Base-by-base conservation (phyloP, 2,888 invertebrate species). In the Harpagoxenus sublaevis region DNA sequence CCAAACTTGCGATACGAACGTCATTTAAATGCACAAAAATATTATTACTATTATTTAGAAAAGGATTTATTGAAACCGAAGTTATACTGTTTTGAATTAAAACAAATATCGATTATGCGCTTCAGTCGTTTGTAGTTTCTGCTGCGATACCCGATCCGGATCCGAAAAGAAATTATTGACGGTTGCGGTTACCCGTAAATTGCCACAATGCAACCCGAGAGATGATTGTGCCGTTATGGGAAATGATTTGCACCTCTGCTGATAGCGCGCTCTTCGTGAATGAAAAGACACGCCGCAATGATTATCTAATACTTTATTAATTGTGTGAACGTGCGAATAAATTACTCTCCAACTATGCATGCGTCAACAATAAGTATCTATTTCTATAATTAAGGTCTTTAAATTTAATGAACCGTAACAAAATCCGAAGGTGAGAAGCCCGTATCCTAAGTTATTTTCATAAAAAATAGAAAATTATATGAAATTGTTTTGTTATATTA, bases 161-260 rank as follows among this genome's bases (percentile, higher is more conserved):
- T 31, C 15, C 5, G 15, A 9, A 57, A 73, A 51, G 28, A 12
- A 42, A 60, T 31, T 5, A 74, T 42, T 60, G 3, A 35, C 18
- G 28, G 3, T 73, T 18, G 57, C 57, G 60, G 73, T 73, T 71
- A 42, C 57, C 10, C 71, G 5, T 28, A 57, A 73, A 73, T 73
- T 42, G 28, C 18, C 28, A 28, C 1, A n/a, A n/a, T n/a, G n/a
- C n/a, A n/a, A n/a, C n/a, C n/a, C 1, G 10, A 28, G 42, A 45
- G 57, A 57, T 2, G 15, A n/a, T n/a, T 51, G 18, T n/a, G 28
- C 31, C 31, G 35, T 53, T 73, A 57, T 73, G 9, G 6, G 39
- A 57, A 57, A 28, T 28, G 5, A 73, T 73, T 73, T 42, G 57
- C n/a, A 45, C 10, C 23, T 55, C 15, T 71, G 3, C 9, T 57